These are phyloP conservation scores for Rhinopomastus cyanomelas DNA, from an alignment of 2,113 vertebrate genomes.

Conservation along the genomic window DNA sequence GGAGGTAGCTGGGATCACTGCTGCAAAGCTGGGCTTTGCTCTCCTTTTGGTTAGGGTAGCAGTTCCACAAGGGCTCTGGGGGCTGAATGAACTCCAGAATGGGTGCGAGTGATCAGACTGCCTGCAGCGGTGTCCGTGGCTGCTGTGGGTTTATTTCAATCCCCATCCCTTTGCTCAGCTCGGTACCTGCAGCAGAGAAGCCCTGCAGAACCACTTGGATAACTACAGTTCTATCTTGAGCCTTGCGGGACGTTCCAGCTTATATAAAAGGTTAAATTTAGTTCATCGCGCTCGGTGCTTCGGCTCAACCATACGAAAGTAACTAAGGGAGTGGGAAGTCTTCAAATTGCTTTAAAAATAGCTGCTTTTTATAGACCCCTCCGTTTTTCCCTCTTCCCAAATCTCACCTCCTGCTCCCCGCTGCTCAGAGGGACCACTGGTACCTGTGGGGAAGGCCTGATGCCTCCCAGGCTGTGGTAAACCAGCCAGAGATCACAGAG, in stretches of 20 bases:
- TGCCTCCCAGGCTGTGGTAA: neutral
- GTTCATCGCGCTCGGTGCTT: neutral
- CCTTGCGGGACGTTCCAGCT: neutral
- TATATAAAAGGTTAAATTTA: neutral
- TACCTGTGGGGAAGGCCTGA: neutral
- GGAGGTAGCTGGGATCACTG: too few species aligned
- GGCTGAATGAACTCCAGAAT: neutral
- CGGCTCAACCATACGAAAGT: neutral
- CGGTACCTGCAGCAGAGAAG: neutral
- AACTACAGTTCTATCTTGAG: neutral
- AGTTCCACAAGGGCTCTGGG: too few species aligned
- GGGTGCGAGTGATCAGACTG: rapidly evolving
- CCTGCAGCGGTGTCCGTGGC: neutral
- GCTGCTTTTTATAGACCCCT: neutral
- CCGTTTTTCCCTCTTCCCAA: too few species aligned
- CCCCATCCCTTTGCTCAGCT: neutral
- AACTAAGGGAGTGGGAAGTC: constrained; percentile 7
- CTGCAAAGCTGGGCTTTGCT: too few species aligned
- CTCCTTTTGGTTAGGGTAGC: too few species aligned
- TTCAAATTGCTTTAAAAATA: neutral
- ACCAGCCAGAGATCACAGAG: too few species aligned
- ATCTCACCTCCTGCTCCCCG: neutral
- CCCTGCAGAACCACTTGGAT: neutral
- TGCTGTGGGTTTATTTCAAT: neutral
- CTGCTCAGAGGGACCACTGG: neutral